Evolutionary conservation across 2,888 invertebrate species (phyloP).

Genomic region (Drosophila putrida): DNA sequence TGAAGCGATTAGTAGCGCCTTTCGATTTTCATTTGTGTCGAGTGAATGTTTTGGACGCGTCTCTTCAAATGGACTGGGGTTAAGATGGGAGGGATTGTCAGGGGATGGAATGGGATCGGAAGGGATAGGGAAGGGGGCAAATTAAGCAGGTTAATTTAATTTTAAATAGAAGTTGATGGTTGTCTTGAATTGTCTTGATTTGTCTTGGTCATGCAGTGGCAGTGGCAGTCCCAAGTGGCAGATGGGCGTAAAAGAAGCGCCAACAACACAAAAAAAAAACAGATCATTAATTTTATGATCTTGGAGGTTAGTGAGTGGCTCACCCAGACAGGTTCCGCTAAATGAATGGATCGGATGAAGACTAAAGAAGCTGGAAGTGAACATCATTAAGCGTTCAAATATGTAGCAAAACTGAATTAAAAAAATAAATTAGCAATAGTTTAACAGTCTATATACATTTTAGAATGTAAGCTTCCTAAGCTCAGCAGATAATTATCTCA

Average conservation of each 20-base stretch:
- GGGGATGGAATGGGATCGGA: conserved; percentile 5
- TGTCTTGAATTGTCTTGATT: conserved; percentile 49
- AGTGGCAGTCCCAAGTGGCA: conserved; percentile 47
- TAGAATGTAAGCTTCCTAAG: conserved; percentile 42
- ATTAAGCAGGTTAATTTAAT: conserved; percentile 81
- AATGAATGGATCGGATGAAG: conserved; percentile 18
- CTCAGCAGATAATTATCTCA: neutral
- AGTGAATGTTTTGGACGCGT: conserved; percentile 77
- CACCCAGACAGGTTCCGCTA: conserved; percentile 52
- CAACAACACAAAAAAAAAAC: conserved; percentile 41
- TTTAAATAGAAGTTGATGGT: conserved; percentile 78
- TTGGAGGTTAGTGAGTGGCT: conserved; percentile 72
- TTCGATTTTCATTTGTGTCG: conserved; percentile 64
- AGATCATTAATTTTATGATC: conserved; percentile 73
- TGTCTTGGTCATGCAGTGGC: conserved; percentile 46
- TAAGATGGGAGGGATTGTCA: neutral
- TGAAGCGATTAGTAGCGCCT: conserved; percentile 79
- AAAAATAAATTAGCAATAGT: conserved; percentile 47
- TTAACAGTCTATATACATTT: conserved; percentile 24
- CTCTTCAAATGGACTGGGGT: conserved; percentile 26
- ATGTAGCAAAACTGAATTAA: conserved; percentile 16
- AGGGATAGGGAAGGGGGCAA: conserved; percentile 45
- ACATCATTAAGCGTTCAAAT: conserved; percentile 59
- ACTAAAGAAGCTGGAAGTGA: conserved; percentile 35
- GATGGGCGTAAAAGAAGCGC: conserved; percentile 65